Evolutionary conservation across 2,797 vertebrate species (phyloP).

Genomic region (Pangasius mekongensis): DNA sequence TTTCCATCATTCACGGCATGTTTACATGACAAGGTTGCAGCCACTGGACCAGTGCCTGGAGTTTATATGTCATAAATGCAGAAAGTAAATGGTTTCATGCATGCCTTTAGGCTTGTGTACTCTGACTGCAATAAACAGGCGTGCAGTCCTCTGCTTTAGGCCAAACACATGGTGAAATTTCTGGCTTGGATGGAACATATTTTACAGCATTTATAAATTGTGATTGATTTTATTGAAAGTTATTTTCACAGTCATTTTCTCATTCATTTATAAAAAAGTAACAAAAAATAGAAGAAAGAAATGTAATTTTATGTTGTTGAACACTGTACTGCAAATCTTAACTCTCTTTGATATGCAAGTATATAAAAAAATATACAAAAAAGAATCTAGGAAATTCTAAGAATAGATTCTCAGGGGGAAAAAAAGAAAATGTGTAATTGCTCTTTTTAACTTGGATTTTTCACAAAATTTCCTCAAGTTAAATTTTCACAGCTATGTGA

Average conservation of each 20-base stretch:
- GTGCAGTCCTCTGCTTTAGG: background rate
- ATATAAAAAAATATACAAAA: background rate
- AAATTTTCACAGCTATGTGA: background rate
- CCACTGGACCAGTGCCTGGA: slow-evolving; percentile 68
- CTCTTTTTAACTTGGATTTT: background rate
- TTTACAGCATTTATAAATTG: background rate
- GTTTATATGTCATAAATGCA: slow-evolving; percentile 65
- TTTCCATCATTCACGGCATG: slow-evolving; percentile 71
- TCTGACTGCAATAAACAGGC: slow-evolving; percentile 27
- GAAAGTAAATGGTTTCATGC: slow-evolving; percentile 61
- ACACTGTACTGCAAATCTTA: background rate
- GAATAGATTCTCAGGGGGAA: background rate
- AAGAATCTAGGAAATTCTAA: background rate
- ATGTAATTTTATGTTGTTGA: background rate
- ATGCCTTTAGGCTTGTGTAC: background rate
- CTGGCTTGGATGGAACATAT: background rate
- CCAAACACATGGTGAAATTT: background rate
- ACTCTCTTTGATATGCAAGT: background rate
- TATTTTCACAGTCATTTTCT: background rate
- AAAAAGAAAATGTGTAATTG: background rate
- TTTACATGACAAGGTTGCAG: slow-evolving; percentile 67
- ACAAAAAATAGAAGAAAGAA: background rate
- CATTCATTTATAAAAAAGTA: background rate
- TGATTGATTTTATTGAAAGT: background rate
- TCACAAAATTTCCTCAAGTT: background rate